Evolutionary conservation across 2,797 vertebrate genomes (phyloP).

Genomic region (Gymnodraco acuticeps): DNA sequence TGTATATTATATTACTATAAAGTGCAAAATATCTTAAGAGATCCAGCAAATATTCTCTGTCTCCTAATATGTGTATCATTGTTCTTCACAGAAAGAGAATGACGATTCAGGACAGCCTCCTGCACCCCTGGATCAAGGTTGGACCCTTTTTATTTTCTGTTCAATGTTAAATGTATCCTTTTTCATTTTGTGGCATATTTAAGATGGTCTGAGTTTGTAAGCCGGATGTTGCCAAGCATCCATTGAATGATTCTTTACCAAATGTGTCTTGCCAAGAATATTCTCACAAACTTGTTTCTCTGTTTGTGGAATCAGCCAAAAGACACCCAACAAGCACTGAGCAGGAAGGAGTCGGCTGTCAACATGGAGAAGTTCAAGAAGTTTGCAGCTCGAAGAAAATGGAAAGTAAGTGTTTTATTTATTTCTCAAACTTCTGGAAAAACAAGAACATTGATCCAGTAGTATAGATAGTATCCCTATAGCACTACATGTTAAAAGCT

Average conservation of each 20-base stretch:
- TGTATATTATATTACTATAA: no score
- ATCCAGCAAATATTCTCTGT: not conserved
- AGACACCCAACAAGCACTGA: constrained; percentile 95
- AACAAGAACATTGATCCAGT: not conserved
- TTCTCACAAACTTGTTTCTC: not conserved
- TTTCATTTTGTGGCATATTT: not conserved
- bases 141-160: constrained; percentile 35
- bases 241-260: not conserved
- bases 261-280: not conserved
- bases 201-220: not conserved
- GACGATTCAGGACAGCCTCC: constrained; percentile 96
- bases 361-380: constrained; percentile 99
- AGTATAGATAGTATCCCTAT: not conserved
- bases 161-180: not conserved
- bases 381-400: constrained; percentile 96
- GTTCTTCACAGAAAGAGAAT: constrained; percentile 91
- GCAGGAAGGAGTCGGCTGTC: constrained; percentile 97
- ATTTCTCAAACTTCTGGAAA: not conserved
- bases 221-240: not conserved
- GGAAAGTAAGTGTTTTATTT: constrained; percentile 89
- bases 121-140: constrained; percentile 99
- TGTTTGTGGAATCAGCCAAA: constrained; percentile 89
- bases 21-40: not conserved
- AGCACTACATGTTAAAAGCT: not conserved
- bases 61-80: not conserved